These are phyloP conservation scores for Flexamia atlantica DNA, from an alignment of 2,888 invertebrate genomes.

Conservation along the genomic window DNA sequence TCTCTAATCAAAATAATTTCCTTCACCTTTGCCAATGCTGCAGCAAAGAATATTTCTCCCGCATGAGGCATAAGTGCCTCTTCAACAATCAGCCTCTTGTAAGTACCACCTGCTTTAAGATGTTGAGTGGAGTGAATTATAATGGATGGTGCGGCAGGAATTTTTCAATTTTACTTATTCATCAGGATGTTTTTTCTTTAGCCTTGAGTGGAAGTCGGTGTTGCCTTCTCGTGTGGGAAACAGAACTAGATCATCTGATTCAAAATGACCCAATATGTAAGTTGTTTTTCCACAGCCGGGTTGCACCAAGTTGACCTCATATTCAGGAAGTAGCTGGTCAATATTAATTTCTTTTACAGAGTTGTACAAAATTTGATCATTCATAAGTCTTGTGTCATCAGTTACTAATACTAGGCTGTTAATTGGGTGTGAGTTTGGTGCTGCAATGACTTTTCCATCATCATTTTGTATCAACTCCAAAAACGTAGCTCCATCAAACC, in stretches of 20 bases:
- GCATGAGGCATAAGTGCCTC: conserved; percentile 42
- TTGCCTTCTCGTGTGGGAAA: conserved; percentile 17
- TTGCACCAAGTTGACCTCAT: conserved; percentile 18
- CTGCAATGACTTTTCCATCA: neutral
- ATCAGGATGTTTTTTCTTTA: neutral
- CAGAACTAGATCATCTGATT: neutral
- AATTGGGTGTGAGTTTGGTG: neutral
- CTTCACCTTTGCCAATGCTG: neutral
- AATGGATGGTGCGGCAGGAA: conserved; percentile 21
- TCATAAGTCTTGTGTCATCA: conserved; percentile 33
- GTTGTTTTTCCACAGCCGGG: conserved; percentile 42
- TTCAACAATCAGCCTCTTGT: conserved; percentile 37
- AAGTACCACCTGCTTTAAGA: conserved; percentile 10
- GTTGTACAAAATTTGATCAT: conserved; percentile 28
- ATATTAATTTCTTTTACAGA: conserved; percentile 23
- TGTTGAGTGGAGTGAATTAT: conserved; percentile 11
- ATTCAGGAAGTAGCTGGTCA: conserved; percentile 26
- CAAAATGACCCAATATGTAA: neutral
- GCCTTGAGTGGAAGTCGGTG: neutral
- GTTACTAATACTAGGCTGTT: conserved; percentile 6
- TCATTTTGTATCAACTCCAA: conserved; percentile 14
- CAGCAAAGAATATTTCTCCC: conserved; percentile 43
- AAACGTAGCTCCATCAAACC: conserved; percentile 9
- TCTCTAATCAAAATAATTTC: conserved; percentile 34
- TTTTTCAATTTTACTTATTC: neutral